Percentiles rank a stretch among this genome's conserved stretches.
Conservation (phyloP, 1,140 invertebrate genomes). For the Popillia japonica region DNA sequence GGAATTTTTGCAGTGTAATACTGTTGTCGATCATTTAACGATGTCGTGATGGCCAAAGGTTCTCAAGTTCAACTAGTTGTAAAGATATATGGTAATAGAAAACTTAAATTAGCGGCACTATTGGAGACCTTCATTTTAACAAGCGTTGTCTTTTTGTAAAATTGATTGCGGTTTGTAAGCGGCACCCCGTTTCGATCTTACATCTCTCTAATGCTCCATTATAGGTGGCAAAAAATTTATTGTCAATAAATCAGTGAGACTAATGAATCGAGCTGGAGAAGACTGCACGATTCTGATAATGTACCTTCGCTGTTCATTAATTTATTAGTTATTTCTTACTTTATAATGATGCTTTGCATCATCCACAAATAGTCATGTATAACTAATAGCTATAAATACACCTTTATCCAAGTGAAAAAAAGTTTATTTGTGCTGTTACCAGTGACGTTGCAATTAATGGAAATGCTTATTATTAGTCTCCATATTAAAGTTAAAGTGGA, state of each 20-base stretch:
- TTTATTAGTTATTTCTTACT: constrained; percentile 12
- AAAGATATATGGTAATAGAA: background rate
- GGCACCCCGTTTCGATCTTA: background rate
- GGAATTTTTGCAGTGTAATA: background rate
- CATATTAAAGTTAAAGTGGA: too few species aligned
- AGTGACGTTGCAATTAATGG: too few species aligned
- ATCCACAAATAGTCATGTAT: background rate
- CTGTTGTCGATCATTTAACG: constrained; percentile 4
- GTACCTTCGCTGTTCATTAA: constrained; percentile 12
- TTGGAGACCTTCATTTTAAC: constrained; percentile 7
- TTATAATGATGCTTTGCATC: constrained; percentile 14
- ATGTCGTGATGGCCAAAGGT: background rate
- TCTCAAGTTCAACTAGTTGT: background rate
- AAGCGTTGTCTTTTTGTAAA: background rate
- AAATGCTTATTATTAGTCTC: too few species aligned
- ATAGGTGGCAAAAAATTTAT: constrained; percentile 9
- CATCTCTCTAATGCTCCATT: background rate
- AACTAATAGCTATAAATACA: too few species aligned
- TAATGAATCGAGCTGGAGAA: background rate
- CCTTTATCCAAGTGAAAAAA: too few species aligned
- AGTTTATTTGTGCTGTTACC: too few species aligned
- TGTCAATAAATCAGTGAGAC: constrained; percentile 19
- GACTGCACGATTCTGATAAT: constrained; percentile 17
- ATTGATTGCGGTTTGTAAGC: background rate
- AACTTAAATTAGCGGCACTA: background rate